These are phyloP conservation scores for Streblospio benedicti DNA, from an alignment of 1,140 invertebrate species.

Conservation along the genomic window DNA sequence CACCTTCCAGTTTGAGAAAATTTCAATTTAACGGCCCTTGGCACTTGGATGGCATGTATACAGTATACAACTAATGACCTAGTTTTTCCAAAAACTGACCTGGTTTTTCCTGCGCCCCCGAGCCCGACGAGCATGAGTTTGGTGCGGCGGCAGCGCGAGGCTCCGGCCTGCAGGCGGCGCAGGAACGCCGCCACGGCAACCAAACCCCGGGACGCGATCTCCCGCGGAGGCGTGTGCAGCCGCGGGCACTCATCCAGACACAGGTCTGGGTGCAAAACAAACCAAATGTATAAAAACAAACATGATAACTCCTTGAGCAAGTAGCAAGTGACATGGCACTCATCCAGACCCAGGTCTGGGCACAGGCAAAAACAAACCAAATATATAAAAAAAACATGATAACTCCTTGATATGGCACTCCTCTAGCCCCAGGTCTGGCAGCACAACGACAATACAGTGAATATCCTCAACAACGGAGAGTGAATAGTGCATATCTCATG, in stretches of 20 bases:
- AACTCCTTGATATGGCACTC: no score
- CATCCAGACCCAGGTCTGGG: constrained; percentile 29
- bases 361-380: no score
- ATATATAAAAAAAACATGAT: no score
- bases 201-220: constrained; percentile 38
- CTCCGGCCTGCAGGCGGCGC: constrained; percentile 32
- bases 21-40: no score
- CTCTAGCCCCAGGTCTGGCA: no score
- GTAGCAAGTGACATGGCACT: no score
- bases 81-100: constrained; percentile 23
- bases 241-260: constrained; percentile 29
- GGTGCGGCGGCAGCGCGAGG: constrained; percentile 37
- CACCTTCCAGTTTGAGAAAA: no score
- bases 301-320: background rate
- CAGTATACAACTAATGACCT: background rate
- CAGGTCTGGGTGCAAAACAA: constrained; percentile 25
- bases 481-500: no score
- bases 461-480: no score
- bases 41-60: no score
- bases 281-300: background rate
- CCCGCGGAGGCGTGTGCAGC: constrained; percentile 41
- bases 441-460: no score
- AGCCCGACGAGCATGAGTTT: constrained; percentile 46
- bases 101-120: constrained; percentile 46
- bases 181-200: constrained; percentile 35